Evolutionary conservation across 2,888 invertebrate species (phyloP).

Genomic region (Troides aeacus): DNA sequence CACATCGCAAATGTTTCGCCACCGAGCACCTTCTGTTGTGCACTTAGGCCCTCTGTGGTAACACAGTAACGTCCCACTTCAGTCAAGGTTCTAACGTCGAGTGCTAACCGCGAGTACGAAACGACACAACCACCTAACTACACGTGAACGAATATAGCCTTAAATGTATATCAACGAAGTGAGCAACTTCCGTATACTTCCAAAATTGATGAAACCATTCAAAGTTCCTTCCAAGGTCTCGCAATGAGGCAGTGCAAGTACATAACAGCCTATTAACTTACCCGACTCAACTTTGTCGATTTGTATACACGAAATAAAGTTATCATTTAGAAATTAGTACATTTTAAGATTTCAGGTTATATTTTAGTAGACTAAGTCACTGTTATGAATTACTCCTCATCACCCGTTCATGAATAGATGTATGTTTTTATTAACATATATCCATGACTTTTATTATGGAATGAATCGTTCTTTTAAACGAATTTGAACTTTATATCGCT

Average conservation of each 20-base stretch:
- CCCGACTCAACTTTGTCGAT: constrained; percentile 44
- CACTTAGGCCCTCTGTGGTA: constrained; percentile 74
- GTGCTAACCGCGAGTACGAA: constrained; percentile 36
- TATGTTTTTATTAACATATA: too few species aligned
- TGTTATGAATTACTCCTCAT: constrained; percentile 56
- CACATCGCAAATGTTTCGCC: constrained; percentile 54
- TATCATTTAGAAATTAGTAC: constrained; percentile 30
- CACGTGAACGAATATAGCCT: constrained; percentile 33
- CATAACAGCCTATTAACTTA: constrained; percentile 43
- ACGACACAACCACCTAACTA: constrained; percentile 37
- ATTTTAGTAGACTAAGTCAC: constrained; percentile 29
- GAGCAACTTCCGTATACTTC: constrained; percentile 32
- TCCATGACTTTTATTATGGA: too few species aligned
- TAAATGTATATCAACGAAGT: constrained; percentile 26
- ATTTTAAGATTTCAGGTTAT: constrained; percentile 12
- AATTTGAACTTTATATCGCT: too few species aligned
- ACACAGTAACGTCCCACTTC: constrained; percentile 70
- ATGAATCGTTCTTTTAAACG: too few species aligned
- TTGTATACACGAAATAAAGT: constrained; percentile 34
- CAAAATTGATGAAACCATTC: constrained; percentile 62
- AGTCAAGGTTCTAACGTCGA: constrained; percentile 72
- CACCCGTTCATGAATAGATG: too few species aligned
- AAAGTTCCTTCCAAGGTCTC: constrained; percentile 65
- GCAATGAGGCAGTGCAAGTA: constrained; percentile 63
- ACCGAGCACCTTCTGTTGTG: constrained; percentile 66